These are phyloP conservation scores for Cladopsammia gracilis DNA, from an alignment of 64 coral and sea anemone species.

Conservation along the genomic window DNA sequence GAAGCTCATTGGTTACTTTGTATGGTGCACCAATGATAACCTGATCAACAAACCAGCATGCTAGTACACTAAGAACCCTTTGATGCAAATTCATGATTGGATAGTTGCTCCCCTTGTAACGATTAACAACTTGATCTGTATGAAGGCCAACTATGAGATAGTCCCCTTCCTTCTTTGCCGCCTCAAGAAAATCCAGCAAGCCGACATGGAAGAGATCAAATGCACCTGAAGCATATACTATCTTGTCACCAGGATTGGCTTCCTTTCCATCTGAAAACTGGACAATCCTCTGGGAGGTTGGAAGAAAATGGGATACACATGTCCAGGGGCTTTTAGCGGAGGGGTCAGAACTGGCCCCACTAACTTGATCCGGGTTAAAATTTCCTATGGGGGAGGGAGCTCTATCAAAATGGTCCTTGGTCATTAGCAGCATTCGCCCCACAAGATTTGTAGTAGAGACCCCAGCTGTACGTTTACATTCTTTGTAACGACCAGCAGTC, in stretches of 20 bases:
- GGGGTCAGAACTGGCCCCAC: conserved; percentile 86
- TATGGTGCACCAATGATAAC: conserved; percentile 97
- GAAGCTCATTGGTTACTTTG: conserved; percentile 77
- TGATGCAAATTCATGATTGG: conserved; percentile 98
- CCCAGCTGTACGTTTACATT: conserved; percentile 95
- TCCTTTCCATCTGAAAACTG: conserved; percentile 99
- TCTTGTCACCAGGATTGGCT: conserved; percentile 84
- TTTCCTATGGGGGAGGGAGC: conserved; percentile 79
- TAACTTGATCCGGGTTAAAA: conserved; percentile 83
- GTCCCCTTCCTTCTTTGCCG: conserved; percentile 87
- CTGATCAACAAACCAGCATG: conserved; percentile 92
- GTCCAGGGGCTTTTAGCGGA: conserved; percentile 97
- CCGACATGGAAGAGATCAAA: conserved; percentile 99
- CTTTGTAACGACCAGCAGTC: conserved; percentile 88
- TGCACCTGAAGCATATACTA: conserved; percentile 90
- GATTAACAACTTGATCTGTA: conserved; percentile 94
- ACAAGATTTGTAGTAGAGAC: conserved; percentile 98
- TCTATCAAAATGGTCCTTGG: conserved; percentile 95
- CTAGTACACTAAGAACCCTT: conserved; percentile 93
- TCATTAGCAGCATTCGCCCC: conserved; percentile 94
- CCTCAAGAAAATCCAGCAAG: conserved; percentile 91
- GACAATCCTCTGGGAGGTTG: conserved; percentile 96
- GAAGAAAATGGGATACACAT: conserved; percentile 96
- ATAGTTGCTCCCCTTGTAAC: conserved; percentile 97
- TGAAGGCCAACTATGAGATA: conserved; percentile 96